Conservation (phyloP, 2,888 invertebrate species). For the Odontocerum albicorne region DNA sequence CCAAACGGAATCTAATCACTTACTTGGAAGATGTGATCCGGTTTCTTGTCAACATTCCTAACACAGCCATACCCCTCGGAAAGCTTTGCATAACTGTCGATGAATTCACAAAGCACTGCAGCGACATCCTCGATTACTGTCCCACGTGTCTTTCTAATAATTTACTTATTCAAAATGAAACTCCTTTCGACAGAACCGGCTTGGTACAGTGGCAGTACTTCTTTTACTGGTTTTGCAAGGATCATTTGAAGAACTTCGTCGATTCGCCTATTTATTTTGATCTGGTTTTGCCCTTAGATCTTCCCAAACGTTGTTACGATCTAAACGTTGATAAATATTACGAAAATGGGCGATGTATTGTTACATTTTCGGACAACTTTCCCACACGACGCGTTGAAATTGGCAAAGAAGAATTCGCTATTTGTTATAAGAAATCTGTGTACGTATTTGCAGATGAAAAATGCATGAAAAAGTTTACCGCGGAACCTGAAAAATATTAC, state of each 20-base stretch:
- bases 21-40: conserved; percentile 51
- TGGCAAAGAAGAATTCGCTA: conserved; percentile 53
- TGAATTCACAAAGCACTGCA: conserved; percentile 54
- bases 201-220: conserved; percentile 56
- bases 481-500: conserved; percentile 53
- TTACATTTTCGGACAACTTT: conserved; percentile 60
- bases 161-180: conserved; percentile 46
- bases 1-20: conserved; percentile 45
- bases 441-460: conserved; percentile 59
- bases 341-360: conserved; percentile 61
- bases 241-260: conserved; percentile 55
- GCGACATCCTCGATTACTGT: conserved; percentile 58
- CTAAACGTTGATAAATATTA: conserved; percentile 43
- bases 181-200: conserved; percentile 56
- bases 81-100: conserved; percentile 60
- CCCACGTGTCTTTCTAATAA: conserved; percentile 58
- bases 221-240: conserved; percentile 64
- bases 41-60: conserved; percentile 53
- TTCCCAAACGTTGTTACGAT: conserved; percentile 46
- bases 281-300: conserved; percentile 48
- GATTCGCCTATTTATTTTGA: conserved; percentile 50
- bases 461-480: conserved; percentile 58
- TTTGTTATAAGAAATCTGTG: conserved; percentile 51
- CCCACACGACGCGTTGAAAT: conserved; percentile 50
- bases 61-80: conserved; percentile 52